Evolutionary conservation across 2,888 invertebrate genomes (phyloP).

Genomic region (Philereme vetulata): DNA sequence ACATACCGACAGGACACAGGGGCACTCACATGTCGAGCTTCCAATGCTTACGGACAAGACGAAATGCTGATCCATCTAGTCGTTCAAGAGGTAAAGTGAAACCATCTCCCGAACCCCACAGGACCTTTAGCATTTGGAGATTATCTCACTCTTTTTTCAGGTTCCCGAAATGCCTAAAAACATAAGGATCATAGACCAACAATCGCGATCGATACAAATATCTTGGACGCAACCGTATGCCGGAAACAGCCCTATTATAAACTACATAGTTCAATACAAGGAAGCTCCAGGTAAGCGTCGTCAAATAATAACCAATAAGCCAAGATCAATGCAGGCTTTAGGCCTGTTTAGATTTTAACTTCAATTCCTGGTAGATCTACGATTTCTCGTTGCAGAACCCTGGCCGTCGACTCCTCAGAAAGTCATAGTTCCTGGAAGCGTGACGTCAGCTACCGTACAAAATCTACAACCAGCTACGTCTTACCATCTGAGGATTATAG

Average conservation of each 20-base stretch:
- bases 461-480: conserved; percentile 93
- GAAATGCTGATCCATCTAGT: conserved; percentile 95
- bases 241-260: conserved; percentile 94
- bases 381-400: conserved; percentile 81
- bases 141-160: conserved; percentile 68
- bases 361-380: conserved; percentile 15
- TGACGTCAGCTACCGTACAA: conserved; percentile 90
- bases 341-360: conserved; percentile 10
- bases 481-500: conserved; percentile 94
- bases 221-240: conserved; percentile 96
- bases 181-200: conserved; percentile 92
- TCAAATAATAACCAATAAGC: not conserved
- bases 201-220: conserved; percentile 92
- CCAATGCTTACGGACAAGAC: conserved; percentile 95
- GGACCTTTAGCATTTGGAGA: not conserved
- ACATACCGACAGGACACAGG: conserved; percentile 95
- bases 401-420: conserved; percentile 93
- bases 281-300: conserved; percentile 87
- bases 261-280: conserved; percentile 95
- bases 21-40: conserved; percentile 93
- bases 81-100: conserved; percentile 88
- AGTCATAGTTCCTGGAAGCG: conserved; percentile 92
- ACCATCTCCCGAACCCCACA: conserved; percentile 1
- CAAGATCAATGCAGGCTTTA: conserved; percentile 13
- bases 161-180: conserved; percentile 95